Percentiles rank a stretch among this genome's conserved stretches.
Conservation (phyloP, 2,888 invertebrate species). For the Acanthosoma haemorrhoidale region DNA sequence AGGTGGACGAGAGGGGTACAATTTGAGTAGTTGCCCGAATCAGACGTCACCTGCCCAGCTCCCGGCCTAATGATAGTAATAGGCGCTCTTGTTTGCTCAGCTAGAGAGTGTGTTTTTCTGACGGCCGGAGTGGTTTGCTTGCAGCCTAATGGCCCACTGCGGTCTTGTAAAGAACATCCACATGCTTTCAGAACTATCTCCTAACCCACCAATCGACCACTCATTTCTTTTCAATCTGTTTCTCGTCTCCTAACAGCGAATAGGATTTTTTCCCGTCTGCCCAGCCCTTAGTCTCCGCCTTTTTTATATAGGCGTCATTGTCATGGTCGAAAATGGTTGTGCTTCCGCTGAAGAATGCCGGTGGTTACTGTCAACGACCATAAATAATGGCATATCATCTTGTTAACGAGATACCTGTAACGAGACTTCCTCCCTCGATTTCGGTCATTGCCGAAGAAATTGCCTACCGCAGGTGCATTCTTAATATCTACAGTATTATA, state of each 20-base stretch:
- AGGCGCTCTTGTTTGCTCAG: not conserved
- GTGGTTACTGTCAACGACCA: not conserved
- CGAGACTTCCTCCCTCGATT: not conserved
- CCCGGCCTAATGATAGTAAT: not conserved
- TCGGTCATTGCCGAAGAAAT: no score
- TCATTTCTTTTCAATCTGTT: conserved; percentile 12
- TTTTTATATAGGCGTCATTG: not conserved
- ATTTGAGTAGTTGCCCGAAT: conserved; percentile 8
- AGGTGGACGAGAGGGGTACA: not conserved
- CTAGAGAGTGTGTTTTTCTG: not conserved
- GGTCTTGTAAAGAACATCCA: conserved; percentile 5
- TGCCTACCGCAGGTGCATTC: no score
- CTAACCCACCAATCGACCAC: conserved; percentile 4
- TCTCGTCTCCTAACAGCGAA: conserved; percentile 4
- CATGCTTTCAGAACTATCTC: not conserved
- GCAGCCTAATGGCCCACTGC: not conserved
- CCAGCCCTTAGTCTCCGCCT: no score
- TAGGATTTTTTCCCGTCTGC: not conserved
- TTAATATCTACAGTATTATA: no score
- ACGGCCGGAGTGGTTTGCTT: not conserved
- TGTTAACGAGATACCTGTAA: not conserved
- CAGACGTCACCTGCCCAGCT: conserved; percentile 1
- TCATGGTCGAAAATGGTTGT: not conserved
- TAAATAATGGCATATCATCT: conserved; percentile 8
- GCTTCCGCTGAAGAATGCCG: not conserved